phyloP scores from a whole-genome alignment of 2,113 vertebrate species.

The Sebastes fasciatus region DNA sequence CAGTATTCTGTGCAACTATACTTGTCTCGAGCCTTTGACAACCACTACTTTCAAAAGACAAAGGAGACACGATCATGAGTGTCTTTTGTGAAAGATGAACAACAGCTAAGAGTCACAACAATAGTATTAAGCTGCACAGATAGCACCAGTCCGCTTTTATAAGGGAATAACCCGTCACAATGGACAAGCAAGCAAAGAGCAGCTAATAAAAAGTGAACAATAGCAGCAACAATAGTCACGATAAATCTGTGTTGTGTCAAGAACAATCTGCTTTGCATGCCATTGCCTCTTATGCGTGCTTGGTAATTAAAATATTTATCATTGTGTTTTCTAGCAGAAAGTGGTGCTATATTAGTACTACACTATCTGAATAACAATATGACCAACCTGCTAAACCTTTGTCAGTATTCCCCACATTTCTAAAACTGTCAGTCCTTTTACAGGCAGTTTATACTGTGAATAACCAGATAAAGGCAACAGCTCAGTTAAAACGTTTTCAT shows the following conservation, averaged over 20 bases:
- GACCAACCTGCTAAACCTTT: background rate
- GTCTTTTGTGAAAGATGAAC: constrained; percentile 35
- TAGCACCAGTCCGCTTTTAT: constrained; percentile 28
- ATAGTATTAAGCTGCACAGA: constrained; percentile 28
- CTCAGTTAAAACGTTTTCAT: constrained; percentile 9
- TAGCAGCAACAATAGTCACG: constrained; percentile 32
- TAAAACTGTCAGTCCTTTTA: background rate
- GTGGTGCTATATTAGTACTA: constrained; percentile 33
- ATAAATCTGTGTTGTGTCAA: constrained; percentile 54
- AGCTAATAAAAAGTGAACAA: constrained; percentile 63
- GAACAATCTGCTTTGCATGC: constrained; percentile 54
- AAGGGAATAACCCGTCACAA: constrained; percentile 24
- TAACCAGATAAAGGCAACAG: constrained; percentile 1
- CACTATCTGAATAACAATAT: constrained; percentile 21
- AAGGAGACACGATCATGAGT: constrained; percentile 29
- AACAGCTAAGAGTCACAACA: constrained; percentile 32
- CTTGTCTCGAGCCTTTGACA: constrained; percentile 5
- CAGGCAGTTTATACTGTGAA: background rate
- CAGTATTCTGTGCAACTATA: background rate
- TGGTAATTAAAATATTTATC: constrained; percentile 63
- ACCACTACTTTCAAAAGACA: constrained; percentile 26
- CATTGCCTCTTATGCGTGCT: constrained; percentile 23
- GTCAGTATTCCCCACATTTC: constrained; percentile 1
- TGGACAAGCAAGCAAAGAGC: constrained; percentile 22
- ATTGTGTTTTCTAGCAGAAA: constrained; percentile 30